Conservation (phyloP, 2,797 vertebrate species). For the Diplodus sargus region DNA sequence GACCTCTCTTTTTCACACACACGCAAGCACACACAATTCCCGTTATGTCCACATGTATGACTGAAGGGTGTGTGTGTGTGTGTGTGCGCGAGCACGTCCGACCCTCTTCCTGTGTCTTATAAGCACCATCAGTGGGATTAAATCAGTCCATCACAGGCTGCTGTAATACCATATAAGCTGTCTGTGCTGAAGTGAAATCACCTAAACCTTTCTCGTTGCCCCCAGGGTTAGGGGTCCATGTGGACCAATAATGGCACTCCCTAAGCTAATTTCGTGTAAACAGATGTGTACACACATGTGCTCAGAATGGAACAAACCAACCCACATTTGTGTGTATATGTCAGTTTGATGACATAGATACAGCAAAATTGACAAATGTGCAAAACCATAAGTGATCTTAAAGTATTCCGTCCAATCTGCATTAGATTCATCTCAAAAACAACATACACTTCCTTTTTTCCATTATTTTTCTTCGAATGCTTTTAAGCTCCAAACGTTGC, state of each 20-base stretch:
- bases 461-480: too few species aligned
- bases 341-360: neutral
- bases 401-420: neutral
- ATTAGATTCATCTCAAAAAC: neutral
- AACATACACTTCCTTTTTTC: neutral
- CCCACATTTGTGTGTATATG: conserved; percentile 4
- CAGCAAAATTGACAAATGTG: neutral
- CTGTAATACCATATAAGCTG: conserved; percentile 65
- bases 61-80: conserved; percentile 46
- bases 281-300: conserved; percentile 35
- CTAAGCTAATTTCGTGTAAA: conserved; percentile 64
- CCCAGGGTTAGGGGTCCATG: conserved; percentile 55
- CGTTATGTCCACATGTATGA: conserved; percentile 65
- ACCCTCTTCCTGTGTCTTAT: conserved; percentile 68
- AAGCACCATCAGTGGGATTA: conserved; percentile 81
- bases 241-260: conserved; percentile 62
- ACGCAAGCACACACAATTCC: conserved; percentile 35
- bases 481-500: too few species aligned
- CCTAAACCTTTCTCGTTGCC: conserved; percentile 63
- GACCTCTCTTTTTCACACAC: conserved; percentile 67
- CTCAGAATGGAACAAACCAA: conserved; percentile 20
- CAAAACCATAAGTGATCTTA: neutral
- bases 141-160: conserved; percentile 84
- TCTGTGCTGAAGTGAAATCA: conserved; percentile 68
- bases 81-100: conserved; percentile 14